Base-by-base conservation (phyloP, 2,888 invertebrate genomes). In the Altica lythri region DNA sequence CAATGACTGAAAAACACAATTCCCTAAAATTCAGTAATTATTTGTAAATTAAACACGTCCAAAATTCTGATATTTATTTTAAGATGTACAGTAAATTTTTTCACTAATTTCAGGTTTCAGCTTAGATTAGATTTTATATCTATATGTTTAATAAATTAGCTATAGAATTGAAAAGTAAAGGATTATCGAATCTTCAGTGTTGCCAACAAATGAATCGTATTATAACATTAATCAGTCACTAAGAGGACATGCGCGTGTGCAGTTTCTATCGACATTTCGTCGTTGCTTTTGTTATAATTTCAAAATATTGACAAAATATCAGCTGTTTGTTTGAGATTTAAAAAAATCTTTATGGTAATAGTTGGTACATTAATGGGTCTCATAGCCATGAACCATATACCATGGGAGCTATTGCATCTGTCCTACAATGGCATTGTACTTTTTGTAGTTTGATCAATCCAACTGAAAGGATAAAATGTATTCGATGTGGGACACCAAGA, bases 321-420 rank as follows among this genome's bases (percentile, higher is more conserved):
- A 68, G 69, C 68, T 69, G 69, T 67, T 67, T 62, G 40, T 42
- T 44, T 44, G 59, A 59, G 59, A 53, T 57, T 62, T 55, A 18
- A 52, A n/a, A n/a, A 43, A 43, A 44, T 35, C 57, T 25, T 40
- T 40, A 34, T 61, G 62, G 58, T 54, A 63, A 43, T 59, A 49
- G 57, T 62, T 62, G 45, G 43, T 56, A 54, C 55, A 60, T 66
- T 65, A 62, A 68, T 68, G 68, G 64, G 66, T 60, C 59, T 63
- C 49, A 35, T 65, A 66, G 67, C 68, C 70, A 81, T 81, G 81
- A 78, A 76, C 78, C 75, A 77, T 71, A 69, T 75, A 80, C 76
- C 75, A 92, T 92, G 92, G 92, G 92, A 80, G 91, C 92, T 78
- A 92, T 92, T 82, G 91, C 92, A 80, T 92, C 92, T 78, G 92